Base-by-base conservation (phyloP, 2,888 invertebrate genomes). In the Epinotia brunnichana region DNA sequence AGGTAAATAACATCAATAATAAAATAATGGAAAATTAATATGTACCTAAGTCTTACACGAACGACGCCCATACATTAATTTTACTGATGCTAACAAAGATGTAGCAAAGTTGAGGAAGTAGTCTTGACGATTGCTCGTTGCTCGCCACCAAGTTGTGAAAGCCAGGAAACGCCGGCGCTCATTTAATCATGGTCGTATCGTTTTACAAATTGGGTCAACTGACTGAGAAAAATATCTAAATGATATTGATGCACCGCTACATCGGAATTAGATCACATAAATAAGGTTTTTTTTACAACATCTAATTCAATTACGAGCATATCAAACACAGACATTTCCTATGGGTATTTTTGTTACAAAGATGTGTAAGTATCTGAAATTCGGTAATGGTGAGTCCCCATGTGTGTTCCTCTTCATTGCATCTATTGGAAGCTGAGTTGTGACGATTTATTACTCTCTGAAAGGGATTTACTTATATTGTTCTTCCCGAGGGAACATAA, bases 121-220 rank as follows among this genome's bases (percentile, higher is more conserved):
- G 29, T 53, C 24, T 24, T 54, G 9, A 15, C 24, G 61, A 54
- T 66, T 53, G 24, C 60, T 53, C 48, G 41, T 66, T 53, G 24
- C 60, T 53, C 48, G 41, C 70, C 70, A 60, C 60, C 60, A 64
- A 64, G 15, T 66, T 60, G 53, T 60, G 70, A 66, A 71, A 66
- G 60, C 53, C 41, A 66, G 66, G 64, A 71, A 66, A 19, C 19
- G 17, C 19, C 17, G 39, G 41, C 39, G 24, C 56, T 5, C 10
- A 54, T 41, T 56, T 66, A 66, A 66, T 66, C 41, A 56, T 66
- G 54, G 56, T 54, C 15, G 54, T n/a, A 15, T 54, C 54, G 11
- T 21, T 39, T 64, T 19, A 64, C 54, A 39, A 53, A 54, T 21
- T 54, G 53, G 5, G 17, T 24, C n/a, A 51, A 29, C 53, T 64